A percentile compares a stretch with the other conserved stretches of the same genome.
These are phyloP conservation scores for Xiphorhynchus elegans DNA, from an alignment of 2,113 vertebrate genomes.

Conservation along the genomic window DNA sequence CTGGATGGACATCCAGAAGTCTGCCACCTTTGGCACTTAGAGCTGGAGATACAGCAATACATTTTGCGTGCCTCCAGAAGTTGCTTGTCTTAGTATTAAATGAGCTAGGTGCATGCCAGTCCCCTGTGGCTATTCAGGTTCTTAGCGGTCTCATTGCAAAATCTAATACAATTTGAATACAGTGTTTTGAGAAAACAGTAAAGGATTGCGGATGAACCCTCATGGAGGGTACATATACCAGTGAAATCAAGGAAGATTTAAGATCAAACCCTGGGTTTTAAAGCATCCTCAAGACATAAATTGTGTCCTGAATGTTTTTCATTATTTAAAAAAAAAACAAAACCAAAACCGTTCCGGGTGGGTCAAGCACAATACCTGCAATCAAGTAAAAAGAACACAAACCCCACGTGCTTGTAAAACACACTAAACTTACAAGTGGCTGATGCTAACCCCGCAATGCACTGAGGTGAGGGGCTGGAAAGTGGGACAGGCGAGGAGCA, in stretches of 20 bases:
- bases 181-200: neutral
- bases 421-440: accelerated
- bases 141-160: neutral
- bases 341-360: too few relatives aligned
- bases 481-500: neutral
- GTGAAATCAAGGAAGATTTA: accelerated
- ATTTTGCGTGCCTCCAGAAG: neutral
- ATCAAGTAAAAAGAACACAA: neutral
- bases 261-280: neutral
- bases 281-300: neutral
- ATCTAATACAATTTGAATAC: neutral
- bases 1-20: neutral
- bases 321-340: neutral
- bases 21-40: neutral
- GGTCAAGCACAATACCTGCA: neutral
- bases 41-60: neutral
- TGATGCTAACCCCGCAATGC: neutral
- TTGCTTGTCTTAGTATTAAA: neutral
- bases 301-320: neutral
- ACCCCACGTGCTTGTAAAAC: accelerated
- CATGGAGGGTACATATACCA: accelerated
- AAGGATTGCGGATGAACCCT: neutral
- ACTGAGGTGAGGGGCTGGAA: neutral
- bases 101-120: neutral
- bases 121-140: neutral